These are phyloP conservation scores for Drosophila simulans DNA, from an alignment of 1,140 invertebrate genomes.

Conservation along the genomic window DNA sequence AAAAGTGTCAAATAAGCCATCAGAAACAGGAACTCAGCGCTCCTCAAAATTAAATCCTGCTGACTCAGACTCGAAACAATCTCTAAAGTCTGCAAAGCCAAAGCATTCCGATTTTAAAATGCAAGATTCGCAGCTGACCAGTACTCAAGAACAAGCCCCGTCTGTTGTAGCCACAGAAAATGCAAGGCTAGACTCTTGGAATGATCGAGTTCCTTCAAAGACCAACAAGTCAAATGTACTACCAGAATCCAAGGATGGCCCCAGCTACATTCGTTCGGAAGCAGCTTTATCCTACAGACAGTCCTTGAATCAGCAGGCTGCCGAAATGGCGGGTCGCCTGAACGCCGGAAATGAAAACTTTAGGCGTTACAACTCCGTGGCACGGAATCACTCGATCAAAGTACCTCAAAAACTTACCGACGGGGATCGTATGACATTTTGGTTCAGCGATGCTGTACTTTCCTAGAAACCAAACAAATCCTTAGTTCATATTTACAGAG, in stretches of 20 bases:
- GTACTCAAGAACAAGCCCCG: not conserved
- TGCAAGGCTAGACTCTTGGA: not conserved
- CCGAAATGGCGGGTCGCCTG: constrained; percentile 35
- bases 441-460: constrained; percentile 64
- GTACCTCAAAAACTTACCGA: constrained; percentile 33
- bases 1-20: not conserved
- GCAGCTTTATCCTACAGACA: constrained; percentile 4
- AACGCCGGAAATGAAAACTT: constrained; percentile 60
- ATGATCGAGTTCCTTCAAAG: not conserved
- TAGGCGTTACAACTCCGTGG: constrained; percentile 42
- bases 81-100: not conserved
- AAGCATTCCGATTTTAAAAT: not conserved
- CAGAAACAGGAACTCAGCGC: not conserved
- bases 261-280: not conserved
- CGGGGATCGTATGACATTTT: constrained; percentile 61
- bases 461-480: constrained; percentile 31
- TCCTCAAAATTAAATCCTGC: not conserved
- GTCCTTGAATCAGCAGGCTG: constrained; percentile 30
- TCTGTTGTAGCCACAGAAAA: not conserved
- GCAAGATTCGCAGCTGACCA: not conserved
- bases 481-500: not conserved
- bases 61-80: not conserved
- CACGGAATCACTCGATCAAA: constrained; percentile 20
- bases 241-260: not conserved
- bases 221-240: not conserved